Percentiles rank a stretch among this genome's conserved stretches.
Conservation (phyloP, 2,888 invertebrate species). For the Platycnemis pennipes region DNA sequence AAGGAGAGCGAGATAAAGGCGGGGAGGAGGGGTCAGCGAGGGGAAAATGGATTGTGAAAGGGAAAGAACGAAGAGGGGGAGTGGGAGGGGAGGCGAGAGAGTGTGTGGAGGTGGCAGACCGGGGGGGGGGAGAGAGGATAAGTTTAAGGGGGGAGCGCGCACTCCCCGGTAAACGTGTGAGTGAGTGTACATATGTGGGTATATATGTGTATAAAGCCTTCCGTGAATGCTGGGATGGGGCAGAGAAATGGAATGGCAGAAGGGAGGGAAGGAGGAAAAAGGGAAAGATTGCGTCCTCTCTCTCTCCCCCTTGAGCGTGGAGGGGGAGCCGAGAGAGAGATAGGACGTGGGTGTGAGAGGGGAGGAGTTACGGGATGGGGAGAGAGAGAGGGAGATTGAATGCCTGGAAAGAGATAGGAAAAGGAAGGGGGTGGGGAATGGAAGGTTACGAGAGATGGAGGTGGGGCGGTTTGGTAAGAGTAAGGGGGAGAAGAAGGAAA, state of each 20-base stretch:
- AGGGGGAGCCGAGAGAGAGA: neutral
- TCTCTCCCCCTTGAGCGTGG: neutral
- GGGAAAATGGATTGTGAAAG: neutral
- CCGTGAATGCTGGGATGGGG: slow-evolving; percentile 11
- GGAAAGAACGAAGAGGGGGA: neutral
- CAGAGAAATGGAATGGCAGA: slow-evolving; percentile 30
- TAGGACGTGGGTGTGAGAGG: neutral
- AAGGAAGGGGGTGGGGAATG: neutral
- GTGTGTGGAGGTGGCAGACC: neutral
- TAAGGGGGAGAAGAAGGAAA: neutral
- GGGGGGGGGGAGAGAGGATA: neutral
- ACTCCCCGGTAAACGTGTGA: too few species aligned
- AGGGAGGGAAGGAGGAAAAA: slow-evolving; percentile 30
- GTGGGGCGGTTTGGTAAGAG: slow-evolving; percentile 46
- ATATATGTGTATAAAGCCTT: too few species aligned
- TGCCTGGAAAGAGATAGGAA: slow-evolving; percentile 61
- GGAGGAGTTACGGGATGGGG: neutral
- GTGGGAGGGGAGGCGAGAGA: slow-evolving; percentile 35
- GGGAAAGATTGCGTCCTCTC: neutral
- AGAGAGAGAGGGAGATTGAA: slow-evolving; percentile 54
- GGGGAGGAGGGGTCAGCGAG: neutral
- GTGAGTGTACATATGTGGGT: too few species aligned
- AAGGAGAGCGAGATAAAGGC: neutral
- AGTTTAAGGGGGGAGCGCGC: neutral
- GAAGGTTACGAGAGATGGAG: neutral